A percentile compares a stretch with the other conserved stretches of the same genome.
phyloP scores from a whole-genome alignment of 2,888 invertebrate species.

The Lepidochitona cinerea region DNA sequence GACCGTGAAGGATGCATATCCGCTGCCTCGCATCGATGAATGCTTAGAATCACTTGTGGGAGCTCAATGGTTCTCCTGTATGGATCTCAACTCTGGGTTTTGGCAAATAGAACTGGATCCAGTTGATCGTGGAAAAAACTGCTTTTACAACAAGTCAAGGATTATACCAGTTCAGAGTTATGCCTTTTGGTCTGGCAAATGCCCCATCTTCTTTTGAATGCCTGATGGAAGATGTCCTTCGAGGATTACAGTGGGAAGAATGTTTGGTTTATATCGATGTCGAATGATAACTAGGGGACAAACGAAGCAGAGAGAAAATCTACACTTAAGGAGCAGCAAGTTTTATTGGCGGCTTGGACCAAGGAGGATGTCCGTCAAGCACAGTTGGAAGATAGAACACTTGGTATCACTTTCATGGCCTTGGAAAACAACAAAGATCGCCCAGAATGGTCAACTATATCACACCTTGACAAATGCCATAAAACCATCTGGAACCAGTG shows the following conservation, averaged over 20 bases:
- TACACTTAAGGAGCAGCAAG: background rate
- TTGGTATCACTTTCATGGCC: background rate
- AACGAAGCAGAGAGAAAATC: too few species aligned
- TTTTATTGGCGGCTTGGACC: background rate
- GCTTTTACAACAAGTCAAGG: background rate
- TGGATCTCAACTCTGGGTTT: conserved; percentile 6
- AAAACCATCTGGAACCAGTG: background rate
- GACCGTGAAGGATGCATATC: background rate
- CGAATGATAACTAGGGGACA: too few species aligned
- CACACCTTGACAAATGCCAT: background rate
- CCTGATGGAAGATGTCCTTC: too few species aligned
- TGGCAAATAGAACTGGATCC: background rate
- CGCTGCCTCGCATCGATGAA: background rate
- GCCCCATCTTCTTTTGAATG: too few species aligned
- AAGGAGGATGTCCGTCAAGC: background rate
- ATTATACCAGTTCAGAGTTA: background rate
- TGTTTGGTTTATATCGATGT: too few species aligned
- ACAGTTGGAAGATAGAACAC: background rate
- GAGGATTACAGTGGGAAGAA: too few species aligned
- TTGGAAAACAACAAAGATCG: background rate
- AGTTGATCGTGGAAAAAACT: too few species aligned
- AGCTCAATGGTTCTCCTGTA: background rate
- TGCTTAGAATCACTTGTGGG: background rate
- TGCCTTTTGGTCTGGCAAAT: too few species aligned
- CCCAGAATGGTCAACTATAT: background rate